A percentile compares a stretch with the other conserved stretches of the same genome.
Conservation (phyloP, 2,888 invertebrate species). For the Mamestra brassicae region DNA sequence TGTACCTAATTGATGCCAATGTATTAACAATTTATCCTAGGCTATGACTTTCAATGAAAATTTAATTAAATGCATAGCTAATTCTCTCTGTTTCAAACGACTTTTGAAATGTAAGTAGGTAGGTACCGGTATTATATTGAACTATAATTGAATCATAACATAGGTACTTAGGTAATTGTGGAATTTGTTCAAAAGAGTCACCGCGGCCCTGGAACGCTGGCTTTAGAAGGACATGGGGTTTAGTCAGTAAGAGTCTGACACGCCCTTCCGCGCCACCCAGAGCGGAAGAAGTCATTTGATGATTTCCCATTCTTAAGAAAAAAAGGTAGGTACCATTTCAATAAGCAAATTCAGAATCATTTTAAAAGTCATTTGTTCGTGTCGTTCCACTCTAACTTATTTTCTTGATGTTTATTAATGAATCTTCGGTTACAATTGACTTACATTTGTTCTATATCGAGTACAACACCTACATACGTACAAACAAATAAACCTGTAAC, state of each 20-base stretch:
- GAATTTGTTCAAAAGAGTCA: too few relatives aligned
- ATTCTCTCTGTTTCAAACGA: not conserved
- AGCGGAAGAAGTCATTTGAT: too few relatives aligned
- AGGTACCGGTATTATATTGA: too few relatives aligned
- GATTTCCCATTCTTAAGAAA: too few relatives aligned
- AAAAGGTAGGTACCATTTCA: not conserved
- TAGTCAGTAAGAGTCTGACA: too few relatives aligned
- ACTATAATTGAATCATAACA: not conserved
- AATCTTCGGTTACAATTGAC: conserved; percentile 11
- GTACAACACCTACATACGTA: conserved; percentile 1
- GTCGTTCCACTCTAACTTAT: conserved; percentile 25
- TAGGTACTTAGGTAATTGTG: too few relatives aligned
- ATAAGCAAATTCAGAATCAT: conserved; percentile 25
- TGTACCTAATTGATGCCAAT: conserved; percentile 11
- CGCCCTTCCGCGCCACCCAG: too few relatives aligned
- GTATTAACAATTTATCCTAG: not conserved
- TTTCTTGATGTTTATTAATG: conserved; percentile 36
- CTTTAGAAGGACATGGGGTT: too few relatives aligned
- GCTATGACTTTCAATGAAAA: conserved; percentile 7
- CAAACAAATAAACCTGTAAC: conserved; percentile 9
- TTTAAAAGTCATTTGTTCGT: conserved; percentile 26
- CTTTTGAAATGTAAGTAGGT: too few relatives aligned
- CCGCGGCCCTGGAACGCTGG: too few relatives aligned
- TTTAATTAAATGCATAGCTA: not conserved
- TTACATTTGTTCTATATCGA: conserved; percentile 18